Base-by-base conservation (phyloP, 1,140 invertebrate species). In the Solenopsis invicta region DNA sequence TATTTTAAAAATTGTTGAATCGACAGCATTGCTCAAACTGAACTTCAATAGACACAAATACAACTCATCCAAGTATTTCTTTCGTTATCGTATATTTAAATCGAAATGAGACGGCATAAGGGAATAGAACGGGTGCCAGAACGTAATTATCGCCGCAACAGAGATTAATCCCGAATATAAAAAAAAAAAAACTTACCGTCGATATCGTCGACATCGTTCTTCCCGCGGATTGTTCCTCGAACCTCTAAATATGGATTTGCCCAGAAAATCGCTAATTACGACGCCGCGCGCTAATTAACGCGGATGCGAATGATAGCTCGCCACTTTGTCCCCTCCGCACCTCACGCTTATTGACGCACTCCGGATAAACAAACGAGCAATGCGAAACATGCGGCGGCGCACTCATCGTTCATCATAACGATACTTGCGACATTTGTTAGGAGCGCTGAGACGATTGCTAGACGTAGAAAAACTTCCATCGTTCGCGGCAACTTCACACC, bases 271-370 rank as follows among this genome's bases (percentile, higher is more conserved):
- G 6, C 37, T 77, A 64, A 77, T 77, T 61, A 64, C 37, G 41
- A 77, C 12, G 59, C 56, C 37, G 37, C 18, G 18, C 54, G 37
- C 41, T 77, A 62, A 77, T 77, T 77, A 77, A 77, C 41, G 74
- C 13, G 13, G 64, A 16, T 16, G 34, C 74, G 16, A 77, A 62
- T 48, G 37, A 62, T 16, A 45, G 21, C 21, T 16, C 37, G n/a
- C 52, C 13, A 34, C 29, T 52, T 74, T 13, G 50, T 5, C 9
- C 48, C 34, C 6, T 48, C 13, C 9, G 2, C 34, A 24, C 37
- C 9, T 5, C 34, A 24, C 37, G 21, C 56, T 77, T 45, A 56
- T 45, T 29, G 9, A 59, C 3, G 9, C 16, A 59, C 21, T 77
- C 24, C 41, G 8, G 16, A 24, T 13, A n/a, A 61, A 18, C 52